Evolutionary conservation across 2,888 invertebrate species (phyloP), one percentile per base, ranked within the genome.

Genomic region (Microctonus aethiopoides): DNA sequence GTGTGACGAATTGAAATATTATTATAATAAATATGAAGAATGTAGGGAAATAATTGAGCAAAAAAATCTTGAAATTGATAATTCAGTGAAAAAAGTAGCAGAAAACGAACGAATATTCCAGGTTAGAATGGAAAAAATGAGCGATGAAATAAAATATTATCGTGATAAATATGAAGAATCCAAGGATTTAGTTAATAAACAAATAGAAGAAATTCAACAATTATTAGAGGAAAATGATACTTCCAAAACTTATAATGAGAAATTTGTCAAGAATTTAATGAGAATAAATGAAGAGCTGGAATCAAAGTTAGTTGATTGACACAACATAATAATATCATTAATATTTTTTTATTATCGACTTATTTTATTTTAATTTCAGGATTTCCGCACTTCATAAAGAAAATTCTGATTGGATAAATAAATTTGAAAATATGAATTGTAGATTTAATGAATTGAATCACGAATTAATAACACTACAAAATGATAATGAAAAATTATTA

Each of bases 301-400:
- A 11, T 59, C 46, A 10, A 69, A 56, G 68, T 68, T 26, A 63
- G 51, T 61, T 9, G 41, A 26, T 0, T 52, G n/a, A n/a, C n/a
- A n/a, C 29, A 36, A 13, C 26, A 22, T 5, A 22, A 36, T n/a
- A n/a, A n/a, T n/a, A n/a, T n/a, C n/a, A n/a, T n/a, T n/a, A 64
- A 16, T 36, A 10, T 24, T 6, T 13, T 26, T 64, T 29, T 1
- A 41, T 26, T 20, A 26, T 24, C 26, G 59, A 32, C 34, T 32
- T 57, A 11, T 61, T 29, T 3, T n/a, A 59, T 39, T 41, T 13
- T 39, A 32, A 13, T 51, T 57, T 16, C 20, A 69, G 69, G 65
- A 29, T 59, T 16, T 20, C 11, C 7, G 26, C 41, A 39, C 20
- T 69, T 2, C 59, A 69, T 5, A 65, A 60, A 59, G 64, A 69